phyloP scores from a whole-genome alignment of 1,140 invertebrate genomes.

The Eufriesea mexicana region DNA sequence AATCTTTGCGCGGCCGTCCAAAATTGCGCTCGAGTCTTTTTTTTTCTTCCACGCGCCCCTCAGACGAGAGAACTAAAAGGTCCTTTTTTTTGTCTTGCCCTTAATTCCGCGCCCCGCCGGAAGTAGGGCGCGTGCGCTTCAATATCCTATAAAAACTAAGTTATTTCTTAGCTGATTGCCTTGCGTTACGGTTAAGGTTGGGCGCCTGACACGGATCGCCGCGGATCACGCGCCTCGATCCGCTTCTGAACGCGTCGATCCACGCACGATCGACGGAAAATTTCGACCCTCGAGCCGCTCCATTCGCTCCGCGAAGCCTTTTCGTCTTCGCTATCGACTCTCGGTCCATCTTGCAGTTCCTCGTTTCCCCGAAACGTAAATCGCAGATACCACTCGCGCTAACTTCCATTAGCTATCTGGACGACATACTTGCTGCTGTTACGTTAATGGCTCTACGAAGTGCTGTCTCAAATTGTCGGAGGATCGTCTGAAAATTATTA shows the following conservation, averaged over 20 bases:
- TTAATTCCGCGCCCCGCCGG: conserved; percentile 44
- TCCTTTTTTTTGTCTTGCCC: conserved; percentile 26
- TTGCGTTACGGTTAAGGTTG: conserved; percentile 80
- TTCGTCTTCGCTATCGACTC: neutral
- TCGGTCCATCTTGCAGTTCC: neutral
- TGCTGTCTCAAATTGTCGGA: neutral
- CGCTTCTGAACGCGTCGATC: neutral
- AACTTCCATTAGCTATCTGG: no score
- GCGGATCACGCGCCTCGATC: neutral
- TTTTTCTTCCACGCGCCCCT: conserved; percentile 23
- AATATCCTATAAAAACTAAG: conserved; percentile 83
- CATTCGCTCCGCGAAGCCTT: neutral
- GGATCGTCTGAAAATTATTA: neutral
- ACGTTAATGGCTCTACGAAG: neutral
- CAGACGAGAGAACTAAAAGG: conserved; percentile 42
- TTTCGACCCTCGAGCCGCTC: neutral
- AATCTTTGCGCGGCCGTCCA: conserved; percentile 67
- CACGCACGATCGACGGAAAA: neutral
- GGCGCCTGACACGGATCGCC: conserved; percentile 50
- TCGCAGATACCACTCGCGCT: neutral
- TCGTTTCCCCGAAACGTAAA: neutral
- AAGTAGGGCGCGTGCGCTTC: conserved; percentile 69
- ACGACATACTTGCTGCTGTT: neutral
- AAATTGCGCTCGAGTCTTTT: conserved; percentile 57
- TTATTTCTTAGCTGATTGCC: conserved; percentile 83